A percentile compares a stretch with the other conserved stretches of the same genome.
Conservation (phyloP, 2,797 vertebrate species). For the Scleropages formosus region DNA sequence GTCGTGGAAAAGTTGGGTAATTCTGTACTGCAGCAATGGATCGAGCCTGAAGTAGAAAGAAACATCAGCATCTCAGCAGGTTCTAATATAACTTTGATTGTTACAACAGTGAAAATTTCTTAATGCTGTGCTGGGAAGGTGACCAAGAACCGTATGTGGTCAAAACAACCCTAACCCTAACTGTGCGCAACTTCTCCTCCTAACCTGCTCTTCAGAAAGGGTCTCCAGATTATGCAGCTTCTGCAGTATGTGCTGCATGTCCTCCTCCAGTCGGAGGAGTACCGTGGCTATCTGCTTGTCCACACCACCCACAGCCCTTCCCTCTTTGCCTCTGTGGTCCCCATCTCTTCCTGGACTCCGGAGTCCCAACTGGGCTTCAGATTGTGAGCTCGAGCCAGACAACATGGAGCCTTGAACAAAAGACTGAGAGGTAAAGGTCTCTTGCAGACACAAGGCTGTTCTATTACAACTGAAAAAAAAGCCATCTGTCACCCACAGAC, state of each 20-base stretch:
- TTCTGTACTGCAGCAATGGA: slow-evolving; percentile 63
- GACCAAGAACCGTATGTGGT: too few relatives aligned
- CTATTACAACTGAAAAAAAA: not conserved
- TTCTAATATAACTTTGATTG: not conserved
- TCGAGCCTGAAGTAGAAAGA: slow-evolving; percentile 68
- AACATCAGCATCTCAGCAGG: not conserved
- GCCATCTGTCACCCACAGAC: too few relatives aligned
- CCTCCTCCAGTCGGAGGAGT: slow-evolving; percentile 80
- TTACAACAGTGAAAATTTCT: not conserved
- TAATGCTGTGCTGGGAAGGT: too few relatives aligned
- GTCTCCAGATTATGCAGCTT: slow-evolving; percentile 80
- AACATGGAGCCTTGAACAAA: slow-evolving; percentile 19
- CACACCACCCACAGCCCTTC: slow-evolving; percentile 60
- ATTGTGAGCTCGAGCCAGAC: slow-evolving; percentile 41
- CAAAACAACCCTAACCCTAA: not conserved
- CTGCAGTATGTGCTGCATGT: slow-evolving; percentile 84
- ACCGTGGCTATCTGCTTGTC: slow-evolving; percentile 79
- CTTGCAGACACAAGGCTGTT: not conserved
- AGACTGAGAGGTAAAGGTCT: not conserved
- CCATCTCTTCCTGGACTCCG: slow-evolving; percentile 55
- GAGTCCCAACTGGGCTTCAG: slow-evolving; percentile 56
- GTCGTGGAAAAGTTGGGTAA: slow-evolving; percentile 52
- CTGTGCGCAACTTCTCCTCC: not conserved
- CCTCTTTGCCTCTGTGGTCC: slow-evolving; percentile 66
- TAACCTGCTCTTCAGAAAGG: slow-evolving; percentile 76